Evolutionary conservation across 2,888 invertebrate species (phyloP).

Genomic region (Lithophane semibrunnea): DNA sequence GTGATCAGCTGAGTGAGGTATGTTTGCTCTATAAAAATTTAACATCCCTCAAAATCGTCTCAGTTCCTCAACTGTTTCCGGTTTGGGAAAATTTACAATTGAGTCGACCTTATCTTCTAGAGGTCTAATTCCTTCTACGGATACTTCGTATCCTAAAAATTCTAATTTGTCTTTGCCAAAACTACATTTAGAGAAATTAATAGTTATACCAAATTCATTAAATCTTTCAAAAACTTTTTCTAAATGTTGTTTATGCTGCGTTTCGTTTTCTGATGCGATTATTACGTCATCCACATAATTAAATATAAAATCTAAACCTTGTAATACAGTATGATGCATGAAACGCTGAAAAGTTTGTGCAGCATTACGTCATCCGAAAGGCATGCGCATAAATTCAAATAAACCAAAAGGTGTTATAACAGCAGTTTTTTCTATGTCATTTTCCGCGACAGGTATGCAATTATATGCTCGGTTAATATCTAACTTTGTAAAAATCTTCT

Average conservation of each 20-base stretch:
- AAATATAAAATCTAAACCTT: slow-evolving; percentile 29
- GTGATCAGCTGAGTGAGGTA: neutral
- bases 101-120: slow-evolving; percentile 5
- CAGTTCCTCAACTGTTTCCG: neutral
- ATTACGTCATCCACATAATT: slow-evolving; percentile 35
- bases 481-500: slow-evolving; percentile 1
- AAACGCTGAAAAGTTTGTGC: slow-evolving; percentile 29
- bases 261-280: slow-evolving; percentile 3
- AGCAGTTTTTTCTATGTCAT: slow-evolving; percentile 3
- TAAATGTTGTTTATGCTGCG: neutral
- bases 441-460: slow-evolving; percentile 8
- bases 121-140: slow-evolving; percentile 13
- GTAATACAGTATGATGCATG: slow-evolving; percentile 15
- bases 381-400: slow-evolving; percentile 15
- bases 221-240: slow-evolving; percentile 22
- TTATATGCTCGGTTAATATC: slow-evolving; percentile 17
- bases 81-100: slow-evolving; percentile 10
- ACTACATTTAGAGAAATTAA: slow-evolving; percentile 20
- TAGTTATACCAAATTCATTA: slow-evolving; percentile 14
- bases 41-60: slow-evolving; percentile 16
- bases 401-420: slow-evolving; percentile 15
- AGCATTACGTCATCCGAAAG: slow-evolving; percentile 5
- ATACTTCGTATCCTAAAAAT: slow-evolving; percentile 19
- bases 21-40: slow-evolving; percentile 6
- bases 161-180: slow-evolving; percentile 10